Evolutionary conservation across 2,113 vertebrate species (phyloP).

Genomic region (Esox niger): DNA sequence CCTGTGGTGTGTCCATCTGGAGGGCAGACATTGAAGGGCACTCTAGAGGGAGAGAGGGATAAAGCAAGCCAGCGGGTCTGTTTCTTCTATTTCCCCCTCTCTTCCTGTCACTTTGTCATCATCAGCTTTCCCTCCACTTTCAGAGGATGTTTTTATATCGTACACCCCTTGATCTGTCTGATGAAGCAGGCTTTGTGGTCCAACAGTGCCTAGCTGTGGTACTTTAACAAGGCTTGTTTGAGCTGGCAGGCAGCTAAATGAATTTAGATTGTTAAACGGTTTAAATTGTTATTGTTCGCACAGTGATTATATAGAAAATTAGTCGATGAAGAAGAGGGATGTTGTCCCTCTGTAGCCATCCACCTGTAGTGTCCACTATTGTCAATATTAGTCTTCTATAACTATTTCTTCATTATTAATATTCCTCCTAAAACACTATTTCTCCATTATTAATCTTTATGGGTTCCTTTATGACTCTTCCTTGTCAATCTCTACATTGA

Average conservation of each 20-base stretch:
- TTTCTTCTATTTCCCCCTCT: background rate
- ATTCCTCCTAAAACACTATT: too few species aligned
- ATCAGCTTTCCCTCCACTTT: background rate
- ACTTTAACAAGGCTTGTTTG: background rate
- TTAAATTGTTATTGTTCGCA: constrained; percentile 11
- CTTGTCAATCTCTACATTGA: background rate
- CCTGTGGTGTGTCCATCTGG: constrained; percentile 75
- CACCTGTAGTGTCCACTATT: constrained; percentile 3
- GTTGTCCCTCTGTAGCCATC: background rate
- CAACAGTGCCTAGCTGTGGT: background rate
- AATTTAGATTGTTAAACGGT: too few species aligned
- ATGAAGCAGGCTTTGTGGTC: constrained; percentile 6
- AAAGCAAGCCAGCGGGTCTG: constrained; percentile 11
- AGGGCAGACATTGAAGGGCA: constrained; percentile 76
- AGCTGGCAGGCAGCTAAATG: constrained; percentile 1
- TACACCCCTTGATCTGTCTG: background rate
- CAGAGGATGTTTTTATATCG: background rate
- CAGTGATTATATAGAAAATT: constrained; percentile 5
- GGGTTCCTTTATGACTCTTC: background rate
- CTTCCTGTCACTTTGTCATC: background rate
- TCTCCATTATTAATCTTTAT: too few species aligned
- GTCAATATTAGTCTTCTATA: background rate
- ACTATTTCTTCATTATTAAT: background rate
- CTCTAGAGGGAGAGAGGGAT: constrained; percentile 31
- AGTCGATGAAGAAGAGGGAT: background rate